Conservation (phyloP, 53 echinoderm and acorn worm genomes). For the Echinarachnius parma region DNA sequence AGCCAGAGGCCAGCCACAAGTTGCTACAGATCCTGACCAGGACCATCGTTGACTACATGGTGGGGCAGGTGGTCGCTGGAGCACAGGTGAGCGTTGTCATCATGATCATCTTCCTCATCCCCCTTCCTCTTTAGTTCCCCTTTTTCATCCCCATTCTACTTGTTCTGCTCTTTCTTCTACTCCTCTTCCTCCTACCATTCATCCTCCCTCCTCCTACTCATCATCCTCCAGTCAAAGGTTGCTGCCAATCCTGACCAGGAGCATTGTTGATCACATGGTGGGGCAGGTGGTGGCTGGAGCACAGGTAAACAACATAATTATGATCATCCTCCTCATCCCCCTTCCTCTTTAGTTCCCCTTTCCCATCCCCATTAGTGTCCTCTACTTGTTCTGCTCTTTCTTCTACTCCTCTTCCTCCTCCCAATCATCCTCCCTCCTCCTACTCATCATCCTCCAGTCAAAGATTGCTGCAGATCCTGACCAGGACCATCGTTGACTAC, state of each 20-base stretch:
- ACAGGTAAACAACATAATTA: conserved; percentile 81
- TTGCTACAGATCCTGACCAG: conserved; percentile 79
- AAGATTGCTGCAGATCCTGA: conserved; percentile 70
- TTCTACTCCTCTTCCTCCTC: no score
- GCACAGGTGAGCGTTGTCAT: conserved; percentile 90
- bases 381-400: no score
- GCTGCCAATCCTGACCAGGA: conserved; percentile 74
- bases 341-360: no score
- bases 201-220: no score
- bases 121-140: no score
- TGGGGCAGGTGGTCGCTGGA: conserved; percentile 86
- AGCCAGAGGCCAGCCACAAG: conserved; percentile 78
- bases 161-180: no score
- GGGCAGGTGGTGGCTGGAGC: conserved; percentile 92
- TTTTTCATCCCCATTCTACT: no score
- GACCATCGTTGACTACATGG: conserved; percentile 79
- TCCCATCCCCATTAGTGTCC: no score
- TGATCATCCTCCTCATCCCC: background rate
- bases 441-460: no score
- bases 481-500: conserved; percentile 80
- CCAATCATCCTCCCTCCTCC: no score
- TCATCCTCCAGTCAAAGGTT: no score
- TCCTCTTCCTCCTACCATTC: no score
- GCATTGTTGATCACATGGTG: conserved; percentile 78
- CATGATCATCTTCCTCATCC: background rate